Evolutionary conservation across 2,888 invertebrate species (phyloP).

Genomic region (Protodeltote pygarga): DNA sequence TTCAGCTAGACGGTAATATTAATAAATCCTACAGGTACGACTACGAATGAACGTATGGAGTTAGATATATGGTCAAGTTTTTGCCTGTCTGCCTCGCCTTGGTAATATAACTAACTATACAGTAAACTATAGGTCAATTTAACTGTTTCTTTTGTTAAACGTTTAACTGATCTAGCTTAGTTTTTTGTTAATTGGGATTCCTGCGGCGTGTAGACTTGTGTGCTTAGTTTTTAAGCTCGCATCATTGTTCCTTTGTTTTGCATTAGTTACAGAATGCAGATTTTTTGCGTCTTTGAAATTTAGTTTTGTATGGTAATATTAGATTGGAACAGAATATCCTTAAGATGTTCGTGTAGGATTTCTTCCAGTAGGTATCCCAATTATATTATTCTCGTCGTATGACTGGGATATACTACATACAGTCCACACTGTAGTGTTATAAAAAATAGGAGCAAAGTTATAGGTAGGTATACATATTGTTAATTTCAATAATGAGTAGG

Average conservation of each 20-base stretch:
- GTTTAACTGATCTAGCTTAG: slow-evolving; percentile 46
- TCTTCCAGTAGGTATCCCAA: not conserved
- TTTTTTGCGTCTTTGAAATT: slow-evolving; percentile 3
- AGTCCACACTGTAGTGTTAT: too few species aligned
- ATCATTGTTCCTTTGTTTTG: slow-evolving; percentile 11
- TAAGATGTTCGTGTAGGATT: slow-evolving; percentile 1
- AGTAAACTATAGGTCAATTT: slow-evolving; percentile 44
- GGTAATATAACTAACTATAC: slow-evolving; percentile 58
- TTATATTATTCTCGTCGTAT: too few species aligned
- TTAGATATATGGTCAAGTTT: slow-evolving; percentile 52
- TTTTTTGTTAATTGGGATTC: slow-evolving; percentile 42
- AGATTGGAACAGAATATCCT: not conserved
- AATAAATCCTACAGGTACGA: slow-evolving; percentile 39
- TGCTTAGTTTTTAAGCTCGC: slow-evolving; percentile 5
- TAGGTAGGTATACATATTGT: too few species aligned
- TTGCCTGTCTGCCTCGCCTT: slow-evolving; percentile 57
- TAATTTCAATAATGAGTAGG: too few species aligned
- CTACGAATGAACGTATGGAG: slow-evolving; percentile 28
- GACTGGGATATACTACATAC: too few species aligned
- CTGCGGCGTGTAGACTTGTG: slow-evolving; percentile 10
- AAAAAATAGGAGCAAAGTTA: too few species aligned
- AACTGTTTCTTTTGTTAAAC: slow-evolving; percentile 53
- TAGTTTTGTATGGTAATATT: slow-evolving; percentile 7
- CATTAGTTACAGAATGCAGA: slow-evolving; percentile 1
- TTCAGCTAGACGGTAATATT: slow-evolving; percentile 27